These are phyloP conservation scores for Ophiodon elongatus DNA, from an alignment of 2,113 vertebrate genomes.

Conservation along the genomic window DNA sequence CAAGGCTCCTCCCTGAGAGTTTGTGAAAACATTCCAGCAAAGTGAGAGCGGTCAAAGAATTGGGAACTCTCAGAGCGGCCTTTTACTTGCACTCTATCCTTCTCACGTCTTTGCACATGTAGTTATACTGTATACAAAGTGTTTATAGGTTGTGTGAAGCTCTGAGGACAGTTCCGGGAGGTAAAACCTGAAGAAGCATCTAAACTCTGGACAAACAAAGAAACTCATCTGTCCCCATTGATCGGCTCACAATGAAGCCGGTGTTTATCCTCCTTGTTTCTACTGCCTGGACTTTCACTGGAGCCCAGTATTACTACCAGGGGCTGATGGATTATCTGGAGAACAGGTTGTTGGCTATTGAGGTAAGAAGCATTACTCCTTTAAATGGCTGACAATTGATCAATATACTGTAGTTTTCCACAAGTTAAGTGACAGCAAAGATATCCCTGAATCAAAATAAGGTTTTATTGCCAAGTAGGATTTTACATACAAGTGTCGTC, in stretches of 20 bases:
- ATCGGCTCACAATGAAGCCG: constrained; percentile 78
- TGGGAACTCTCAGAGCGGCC: constrained; percentile 67
- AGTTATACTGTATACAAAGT: not conserved
- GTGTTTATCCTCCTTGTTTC: constrained; percentile 74
- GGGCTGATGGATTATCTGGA: constrained; percentile 87
- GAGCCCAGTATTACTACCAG: constrained; percentile 85
- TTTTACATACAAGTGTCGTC: too few relatives aligned
- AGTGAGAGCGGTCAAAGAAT: constrained; percentile 73
- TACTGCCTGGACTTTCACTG: constrained; percentile 64
- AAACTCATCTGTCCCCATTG: constrained; percentile 36
- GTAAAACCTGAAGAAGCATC: constrained; percentile 9
- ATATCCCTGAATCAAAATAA: not conserved
- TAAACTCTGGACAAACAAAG: constrained; percentile 33
- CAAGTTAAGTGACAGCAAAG: not conserved
- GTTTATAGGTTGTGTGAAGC: constrained; percentile 8
- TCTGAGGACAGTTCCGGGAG: constrained; percentile 7
- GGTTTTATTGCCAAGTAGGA: not conserved
- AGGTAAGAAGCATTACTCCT: constrained; percentile 79
- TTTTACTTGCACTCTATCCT: constrained; percentile 39
- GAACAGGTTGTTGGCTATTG: constrained; percentile 83
- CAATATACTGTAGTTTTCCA: not conserved
- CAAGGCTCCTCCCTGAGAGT: constrained; percentile 84
- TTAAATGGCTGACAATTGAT: constrained; percentile 15
- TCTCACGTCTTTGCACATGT: constrained; percentile 46
- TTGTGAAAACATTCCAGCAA: constrained; percentile 87